Conservation (phyloP, 1,140 invertebrate species). For the Archivesica marissinica region DNA sequence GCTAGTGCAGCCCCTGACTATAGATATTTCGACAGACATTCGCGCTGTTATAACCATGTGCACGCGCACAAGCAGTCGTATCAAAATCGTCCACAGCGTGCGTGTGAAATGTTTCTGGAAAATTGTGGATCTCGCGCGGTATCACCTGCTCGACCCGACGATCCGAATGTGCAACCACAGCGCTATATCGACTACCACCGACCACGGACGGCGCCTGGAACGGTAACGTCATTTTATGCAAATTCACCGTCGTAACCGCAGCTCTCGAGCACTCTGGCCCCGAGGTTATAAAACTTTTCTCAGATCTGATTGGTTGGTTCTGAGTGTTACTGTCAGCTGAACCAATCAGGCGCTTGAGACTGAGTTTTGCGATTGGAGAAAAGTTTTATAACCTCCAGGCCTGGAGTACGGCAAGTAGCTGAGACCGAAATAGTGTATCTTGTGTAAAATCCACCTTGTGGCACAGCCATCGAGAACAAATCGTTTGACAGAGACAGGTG, state of each 20-base stretch:
- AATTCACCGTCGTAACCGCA: too few species aligned
- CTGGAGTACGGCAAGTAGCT: too few species aligned
- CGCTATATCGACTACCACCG: conserved; percentile 71
- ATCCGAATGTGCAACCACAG: conserved; percentile 66
- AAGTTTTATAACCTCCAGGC: too few species aligned
- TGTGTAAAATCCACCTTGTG: too few species aligned
- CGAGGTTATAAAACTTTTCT: too few species aligned
- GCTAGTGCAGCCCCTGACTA: conserved; percentile 70
- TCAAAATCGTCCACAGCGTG: conserved; percentile 63
- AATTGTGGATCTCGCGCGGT: conserved; percentile 58
- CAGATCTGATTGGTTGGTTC: too few species aligned
- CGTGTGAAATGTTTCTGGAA: conserved; percentile 64
- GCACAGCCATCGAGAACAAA: neutral
- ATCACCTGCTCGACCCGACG: conserved; percentile 49
- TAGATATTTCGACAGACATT: conserved; percentile 70
- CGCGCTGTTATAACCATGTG: conserved; percentile 66
- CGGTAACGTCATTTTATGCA: conserved; percentile 59
- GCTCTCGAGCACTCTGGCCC: too few species aligned
- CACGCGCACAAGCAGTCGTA: conserved; percentile 66
- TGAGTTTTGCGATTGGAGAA: too few species aligned
- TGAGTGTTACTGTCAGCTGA: too few species aligned
- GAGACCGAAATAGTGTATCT: too few species aligned
- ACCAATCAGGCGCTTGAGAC: too few species aligned
- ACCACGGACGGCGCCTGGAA: conserved; percentile 65
- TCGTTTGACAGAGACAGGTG: neutral